Conservation (phyloP, 64 coral and sea anemone genomes). For the Porites lutea region DNA sequence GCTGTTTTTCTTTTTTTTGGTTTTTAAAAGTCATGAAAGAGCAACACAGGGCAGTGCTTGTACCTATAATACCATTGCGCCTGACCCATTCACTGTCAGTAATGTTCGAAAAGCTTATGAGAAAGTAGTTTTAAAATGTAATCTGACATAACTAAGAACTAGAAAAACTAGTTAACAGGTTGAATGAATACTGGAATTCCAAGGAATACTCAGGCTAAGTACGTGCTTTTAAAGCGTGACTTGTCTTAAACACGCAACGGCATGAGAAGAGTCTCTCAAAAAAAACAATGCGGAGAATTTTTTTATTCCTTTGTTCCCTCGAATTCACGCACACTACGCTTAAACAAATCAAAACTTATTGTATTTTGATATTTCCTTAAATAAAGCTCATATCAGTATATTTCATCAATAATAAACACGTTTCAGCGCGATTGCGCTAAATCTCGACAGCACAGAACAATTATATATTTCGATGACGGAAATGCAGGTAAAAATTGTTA, state of each 20-base stretch:
- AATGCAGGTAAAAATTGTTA: too few relatives aligned
- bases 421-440: background rate
- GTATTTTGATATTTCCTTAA: background rate
- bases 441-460: background rate
- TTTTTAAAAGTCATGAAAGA: too few relatives aligned
- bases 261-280: background rate
- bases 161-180: background rate
- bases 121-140: too few relatives aligned
- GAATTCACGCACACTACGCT: slow-evolving; percentile 1
- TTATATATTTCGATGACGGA: too few relatives aligned
- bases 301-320: background rate
- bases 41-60: too few relatives aligned
- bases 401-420: background rate
- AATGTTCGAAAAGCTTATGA: too few relatives aligned
- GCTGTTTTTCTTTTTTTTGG: too few relatives aligned
- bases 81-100: too few relatives aligned
- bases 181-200: background rate
- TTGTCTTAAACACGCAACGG: background rate
- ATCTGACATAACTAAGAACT: too few relatives aligned
- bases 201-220: background rate
- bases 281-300: background rate
- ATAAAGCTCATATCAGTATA: background rate
- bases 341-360: slow-evolving; percentile 11
- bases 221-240: slow-evolving; percentile 2
- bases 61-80: too few relatives aligned